Base-by-base conservation (phyloP, 30 jellyfish, hydroid and myxozoan genomes). In the Mastigias papua region DNA sequence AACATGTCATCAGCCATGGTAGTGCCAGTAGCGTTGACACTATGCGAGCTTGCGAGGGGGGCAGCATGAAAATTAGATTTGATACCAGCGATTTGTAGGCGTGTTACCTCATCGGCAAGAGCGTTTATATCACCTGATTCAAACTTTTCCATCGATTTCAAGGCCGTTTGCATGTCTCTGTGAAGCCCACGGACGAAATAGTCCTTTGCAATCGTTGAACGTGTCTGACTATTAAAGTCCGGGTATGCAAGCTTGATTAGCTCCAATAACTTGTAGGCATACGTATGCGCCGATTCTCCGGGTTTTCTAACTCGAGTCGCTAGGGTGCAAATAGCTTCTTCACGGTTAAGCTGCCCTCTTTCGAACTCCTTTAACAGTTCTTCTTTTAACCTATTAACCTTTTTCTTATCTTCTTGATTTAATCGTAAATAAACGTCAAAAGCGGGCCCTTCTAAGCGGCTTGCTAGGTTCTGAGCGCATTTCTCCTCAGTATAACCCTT, bases 221-320 rank as follows among this genome's bases (percentile, higher is more conserved):
- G 37, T 1, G 82, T 37, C 10, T 5, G 29, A 21, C 63, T 34
- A 29, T 81, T 63, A 73, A 82, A 82, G 20, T 48, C 67, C 1
- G 92, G 92, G 77, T 82, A 28, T 7, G 76, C 78, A 23, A 66
- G 0, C 27, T 82, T 50, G 28, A 82, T 87, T 3, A 82, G 63
- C 33, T 82, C 91, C 83, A 61, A 15, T 66, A 80, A 62, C 63
- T 64, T 62, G 72, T 80, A 80, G 20, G 91, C 91, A 34, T 80
- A 80, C n/a, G 91, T 80, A 48, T 60, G 81, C 8, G 72, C 84
- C 2, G 84, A 62, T 83, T 80, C 91, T 8, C 91, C 82, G 10
- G 37, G 68, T 3, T 80, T 62, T 30, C 83, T 67, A 8, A 48
- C 8, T 42, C 84, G 80, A 6, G 11, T 69, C n/a, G 33, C 29